Conservation (phyloP, 2,888 invertebrate genomes). For the Colletes collaris region DNA sequence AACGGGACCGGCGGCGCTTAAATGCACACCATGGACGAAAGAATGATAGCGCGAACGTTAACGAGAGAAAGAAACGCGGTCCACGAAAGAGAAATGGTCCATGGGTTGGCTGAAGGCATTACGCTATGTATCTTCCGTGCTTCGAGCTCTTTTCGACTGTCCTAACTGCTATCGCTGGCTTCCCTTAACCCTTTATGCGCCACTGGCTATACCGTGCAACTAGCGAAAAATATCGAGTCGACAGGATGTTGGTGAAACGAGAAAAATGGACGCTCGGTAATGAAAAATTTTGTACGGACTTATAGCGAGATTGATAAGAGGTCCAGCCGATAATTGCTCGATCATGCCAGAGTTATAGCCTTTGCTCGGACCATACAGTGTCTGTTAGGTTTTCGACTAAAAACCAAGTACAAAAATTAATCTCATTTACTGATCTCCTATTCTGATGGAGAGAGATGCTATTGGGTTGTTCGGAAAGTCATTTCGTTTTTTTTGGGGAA, state of each 20-base stretch:
- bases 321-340: slow-evolving; percentile 15
- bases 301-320: background rate
- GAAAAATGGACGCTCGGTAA: slow-evolving; percentile 34
- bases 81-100: slow-evolving; percentile 63
- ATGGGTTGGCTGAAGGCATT: slow-evolving; percentile 56
- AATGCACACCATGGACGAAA: slow-evolving; percentile 53
- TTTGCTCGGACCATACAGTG: too few species aligned
- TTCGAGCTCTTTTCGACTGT: slow-evolving; percentile 54
- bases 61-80: slow-evolving; percentile 56
- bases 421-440: too few species aligned
- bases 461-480: too few species aligned
- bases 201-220: slow-evolving; percentile 28
- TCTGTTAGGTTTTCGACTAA: too few species aligned
- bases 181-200: slow-evolving; percentile 31
- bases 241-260: slow-evolving; percentile 13
- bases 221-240: slow-evolving; percentile 24
- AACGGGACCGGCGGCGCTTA: slow-evolving; percentile 66
- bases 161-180: slow-evolving; percentile 27
- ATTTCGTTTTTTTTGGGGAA: too few species aligned
- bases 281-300: slow-evolving; percentile 14
- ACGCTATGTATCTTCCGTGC: slow-evolving; percentile 57
- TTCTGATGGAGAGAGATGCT: too few species aligned
- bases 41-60: slow-evolving; percentile 59
- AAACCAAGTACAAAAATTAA: too few species aligned
- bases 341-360: too few species aligned